phyloP scores from a whole-genome alignment of 1,140 invertebrate species.

The Bemisia tabaci region DNA sequence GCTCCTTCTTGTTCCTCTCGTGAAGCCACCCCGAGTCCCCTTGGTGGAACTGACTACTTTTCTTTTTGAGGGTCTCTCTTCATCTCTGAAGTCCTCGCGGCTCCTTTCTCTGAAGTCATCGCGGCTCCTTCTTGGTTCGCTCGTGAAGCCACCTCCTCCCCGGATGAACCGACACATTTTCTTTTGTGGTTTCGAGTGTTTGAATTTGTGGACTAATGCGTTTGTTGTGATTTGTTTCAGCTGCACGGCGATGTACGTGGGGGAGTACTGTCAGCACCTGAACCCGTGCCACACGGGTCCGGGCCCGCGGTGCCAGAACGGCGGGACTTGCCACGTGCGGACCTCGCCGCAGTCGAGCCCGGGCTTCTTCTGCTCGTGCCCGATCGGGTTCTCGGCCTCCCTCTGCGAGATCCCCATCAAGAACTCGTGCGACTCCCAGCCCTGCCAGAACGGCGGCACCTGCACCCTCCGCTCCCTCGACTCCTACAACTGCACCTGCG shows the following conservation, averaged over 20 bases:
- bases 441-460: conserved; percentile 73
- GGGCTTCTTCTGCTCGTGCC: conserved; percentile 71
- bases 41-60: no score
- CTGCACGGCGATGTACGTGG: conserved; percentile 78
- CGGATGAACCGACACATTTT: no score
- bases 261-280: conserved; percentile 83
- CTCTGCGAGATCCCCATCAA: conserved; percentile 82
- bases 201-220: no score
- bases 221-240: conserved; percentile 41
- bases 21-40: no score
- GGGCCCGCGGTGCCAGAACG: conserved; percentile 72
- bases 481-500: conserved; percentile 69
- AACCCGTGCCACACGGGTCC: conserved; percentile 83
- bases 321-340: conserved; percentile 72
- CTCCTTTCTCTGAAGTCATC: no score
- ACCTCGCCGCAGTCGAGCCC: conserved; percentile 48
- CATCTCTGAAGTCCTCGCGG: no score
- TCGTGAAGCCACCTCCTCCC: no score
- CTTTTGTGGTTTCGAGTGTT: no score
- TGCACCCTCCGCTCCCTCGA: conserved; percentile 62
- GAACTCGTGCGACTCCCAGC: conserved; percentile 78
- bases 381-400: conserved; percentile 79
- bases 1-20: no score
- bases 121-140: no score
- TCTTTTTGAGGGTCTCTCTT: no score